A percentile compares a stretch with the other conserved stretches of the same genome.
These are phyloP conservation scores for Augochlora pura DNA, from an alignment of 1,140 invertebrate species.

Conservation along the genomic window DNA sequence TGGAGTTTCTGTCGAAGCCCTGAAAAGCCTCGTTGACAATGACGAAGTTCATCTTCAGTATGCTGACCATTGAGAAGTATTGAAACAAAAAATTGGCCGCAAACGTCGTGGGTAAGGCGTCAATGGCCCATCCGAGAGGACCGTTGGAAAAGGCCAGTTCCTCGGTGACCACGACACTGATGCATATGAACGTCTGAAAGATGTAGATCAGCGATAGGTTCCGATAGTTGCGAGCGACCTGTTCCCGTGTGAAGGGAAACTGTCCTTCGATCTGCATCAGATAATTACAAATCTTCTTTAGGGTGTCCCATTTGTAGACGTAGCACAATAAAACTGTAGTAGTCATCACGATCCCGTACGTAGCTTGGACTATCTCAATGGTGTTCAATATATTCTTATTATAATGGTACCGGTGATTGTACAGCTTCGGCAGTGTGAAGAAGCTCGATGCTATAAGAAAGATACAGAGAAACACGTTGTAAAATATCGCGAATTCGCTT, in stretches of 20 bases:
- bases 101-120: conserved; percentile 6
- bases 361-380: conserved; percentile 23
- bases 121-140: background rate
- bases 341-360: conserved; percentile 3
- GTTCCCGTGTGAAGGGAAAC: background rate
- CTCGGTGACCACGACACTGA: background rate
- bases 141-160: background rate
- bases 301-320: conserved; percentile 4
- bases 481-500: conserved; percentile 28
- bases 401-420: background rate
- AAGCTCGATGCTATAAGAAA: conserved; percentile 13
- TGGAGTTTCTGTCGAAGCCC: background rate
- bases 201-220: background rate
- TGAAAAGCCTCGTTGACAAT: conserved; percentile 29
- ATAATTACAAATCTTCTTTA: conserved; percentile 31
- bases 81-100: conserved; percentile 30
- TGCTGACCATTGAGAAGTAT: conserved; percentile 30
- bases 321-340: conserved; percentile 20
- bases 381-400: too few species aligned
- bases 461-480: conserved; percentile 32
- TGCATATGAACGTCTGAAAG: background rate
- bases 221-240: background rate
- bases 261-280: conserved; percentile 1
- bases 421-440: background rate
- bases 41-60: conserved; percentile 1